Percentiles rank a stretch among this genome's conserved stretches.
These are phyloP conservation scores for Valencia hispanica DNA, from an alignment of 2,797 vertebrate genomes.

Conservation along the genomic window DNA sequence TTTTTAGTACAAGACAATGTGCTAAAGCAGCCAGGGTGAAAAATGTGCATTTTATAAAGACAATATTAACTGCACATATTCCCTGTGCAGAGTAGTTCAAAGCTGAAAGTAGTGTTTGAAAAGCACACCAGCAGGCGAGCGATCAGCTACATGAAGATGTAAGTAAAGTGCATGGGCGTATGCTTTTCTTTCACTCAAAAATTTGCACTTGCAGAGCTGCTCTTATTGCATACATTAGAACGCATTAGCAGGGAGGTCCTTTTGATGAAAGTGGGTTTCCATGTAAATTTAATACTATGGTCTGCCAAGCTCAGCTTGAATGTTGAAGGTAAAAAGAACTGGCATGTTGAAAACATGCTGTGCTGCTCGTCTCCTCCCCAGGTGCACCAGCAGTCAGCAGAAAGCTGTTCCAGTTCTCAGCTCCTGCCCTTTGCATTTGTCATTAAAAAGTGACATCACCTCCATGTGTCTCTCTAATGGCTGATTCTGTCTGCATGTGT, in stretches of 20 bases:
- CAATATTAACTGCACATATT: slow-evolving; percentile 35
- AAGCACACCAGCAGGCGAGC: slow-evolving; percentile 12
- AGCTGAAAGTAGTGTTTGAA: slow-evolving; percentile 26
- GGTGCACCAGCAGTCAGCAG: slow-evolving; percentile 58
- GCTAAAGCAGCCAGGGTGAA: slow-evolving; percentile 36
- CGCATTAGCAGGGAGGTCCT: slow-evolving; percentile 59
- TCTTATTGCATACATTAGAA: slow-evolving; percentile 66
- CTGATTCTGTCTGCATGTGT: background rate
- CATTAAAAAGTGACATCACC: slow-evolving; percentile 50
- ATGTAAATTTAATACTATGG: slow-evolving; percentile 81
- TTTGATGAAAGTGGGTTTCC: slow-evolving; percentile 78
- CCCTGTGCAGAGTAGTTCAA: slow-evolving; percentile 6
- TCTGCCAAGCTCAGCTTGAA: slow-evolving; percentile 70
- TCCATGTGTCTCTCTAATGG: slow-evolving; percentile 17
- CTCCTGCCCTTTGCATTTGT: slow-evolving; percentile 50
- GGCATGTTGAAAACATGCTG: slow-evolving; percentile 74
- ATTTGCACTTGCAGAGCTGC: slow-evolving; percentile 37
- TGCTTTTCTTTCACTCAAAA: slow-evolving; percentile 44
- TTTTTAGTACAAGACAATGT: slow-evolving; percentile 16
- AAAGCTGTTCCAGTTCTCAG: slow-evolving; percentile 49
- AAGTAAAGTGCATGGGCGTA: slow-evolving; percentile 33
- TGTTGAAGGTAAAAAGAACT: slow-evolving; percentile 79
- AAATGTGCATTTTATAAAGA: slow-evolving; percentile 42
- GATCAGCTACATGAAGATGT: slow-evolving; percentile 30
- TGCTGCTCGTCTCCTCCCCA: slow-evolving; percentile 70